Base-by-base conservation (phyloP, 2,113 vertebrate genomes). In the Lasiurus borealis region DNA sequence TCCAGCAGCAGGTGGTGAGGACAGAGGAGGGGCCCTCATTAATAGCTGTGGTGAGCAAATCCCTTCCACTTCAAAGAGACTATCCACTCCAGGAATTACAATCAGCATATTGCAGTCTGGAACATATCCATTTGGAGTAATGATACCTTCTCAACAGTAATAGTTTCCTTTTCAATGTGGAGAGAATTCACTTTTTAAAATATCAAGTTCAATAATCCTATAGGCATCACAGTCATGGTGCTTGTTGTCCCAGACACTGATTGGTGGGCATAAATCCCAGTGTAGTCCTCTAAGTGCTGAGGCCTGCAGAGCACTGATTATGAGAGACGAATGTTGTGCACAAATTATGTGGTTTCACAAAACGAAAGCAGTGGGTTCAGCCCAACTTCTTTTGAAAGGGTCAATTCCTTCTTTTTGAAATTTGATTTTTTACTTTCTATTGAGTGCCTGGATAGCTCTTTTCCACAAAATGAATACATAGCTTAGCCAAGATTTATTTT, bases 141-240 rank as follows among this genome's bases (percentile, higher is more conserved):
- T 85, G 90, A 68, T 34, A 69, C 54, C n/a, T 96, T 90, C 16
- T 88, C 73, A 40, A 78, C 18, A 82, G 2, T 83, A 69, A 78
- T 57, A 12, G 34, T 91, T 94, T 95, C 29, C 86, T 91, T 96
- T 94, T 50, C 75, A 84, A 34, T 21, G n/a, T 72, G 36, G 23
- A 93, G 6, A 89, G 36, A 86, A 82, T 81, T 48, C 29, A 52
- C 62, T 69, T 75, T 88, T 68, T 68, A 31, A n/a, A 92, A 69
- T 54, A 86, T 25, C 19, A 66, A 83, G 36, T 54, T 50, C 31
- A 95, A 76, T 34, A 81, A 85, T 31, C 59, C 15, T 34, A 46
- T 52, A 40, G 34, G 29, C 1, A 27, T 36, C 75, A n/a, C 52
- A 64, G 88, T 76, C 64, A n/a, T 19, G 64, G n/a, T 46, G 29